These are phyloP conservation scores for Leguminivora glycinivorella DNA, from an alignment of 1,140 invertebrate genomes.

Conservation along the genomic window DNA sequence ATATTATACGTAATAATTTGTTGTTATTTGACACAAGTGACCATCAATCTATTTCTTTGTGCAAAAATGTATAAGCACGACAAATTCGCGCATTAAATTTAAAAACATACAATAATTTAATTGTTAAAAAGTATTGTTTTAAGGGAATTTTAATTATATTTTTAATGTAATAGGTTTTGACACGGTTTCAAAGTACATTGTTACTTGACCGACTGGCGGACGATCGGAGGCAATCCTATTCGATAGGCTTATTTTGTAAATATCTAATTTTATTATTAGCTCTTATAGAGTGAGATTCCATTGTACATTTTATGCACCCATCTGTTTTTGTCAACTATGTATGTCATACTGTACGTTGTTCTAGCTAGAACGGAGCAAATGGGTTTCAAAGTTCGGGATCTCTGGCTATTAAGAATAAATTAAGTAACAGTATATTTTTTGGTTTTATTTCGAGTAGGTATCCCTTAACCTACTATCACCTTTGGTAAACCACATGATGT, in stretches of 20 bases:
- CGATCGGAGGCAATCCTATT: constrained; percentile 33
- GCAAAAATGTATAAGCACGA: neutral
- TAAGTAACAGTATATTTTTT: constrained; percentile 34
- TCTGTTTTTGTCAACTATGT: neutral
- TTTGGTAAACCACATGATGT: too few relatives aligned
- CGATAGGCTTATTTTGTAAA: constrained; percentile 55
- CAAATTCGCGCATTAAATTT: neutral
- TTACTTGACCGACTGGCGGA: constrained; percentile 29
- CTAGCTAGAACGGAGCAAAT: neutral
- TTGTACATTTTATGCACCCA: constrained; percentile 2
- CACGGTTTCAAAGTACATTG: constrained; percentile 24
- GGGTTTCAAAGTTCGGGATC: neutral
- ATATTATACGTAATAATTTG: neutral
- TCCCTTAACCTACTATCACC: too few relatives aligned
- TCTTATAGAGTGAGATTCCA: neutral
- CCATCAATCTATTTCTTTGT: neutral
- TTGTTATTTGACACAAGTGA: neutral
- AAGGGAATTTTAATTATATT: constrained; percentile 36
- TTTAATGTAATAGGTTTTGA: constrained; percentile 31
- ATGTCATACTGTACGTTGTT: neutral
- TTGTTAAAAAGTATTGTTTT: neutral
- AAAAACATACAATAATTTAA: neutral
- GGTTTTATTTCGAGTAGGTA: constrained; percentile 26
- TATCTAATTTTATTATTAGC: constrained; percentile 54
- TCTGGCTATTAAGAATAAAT: neutral